Percentiles rank a stretch among this genome's conserved stretches.
Conservation (phyloP, 2,888 invertebrate genomes). For the Ariolimax columbianus region DNA sequence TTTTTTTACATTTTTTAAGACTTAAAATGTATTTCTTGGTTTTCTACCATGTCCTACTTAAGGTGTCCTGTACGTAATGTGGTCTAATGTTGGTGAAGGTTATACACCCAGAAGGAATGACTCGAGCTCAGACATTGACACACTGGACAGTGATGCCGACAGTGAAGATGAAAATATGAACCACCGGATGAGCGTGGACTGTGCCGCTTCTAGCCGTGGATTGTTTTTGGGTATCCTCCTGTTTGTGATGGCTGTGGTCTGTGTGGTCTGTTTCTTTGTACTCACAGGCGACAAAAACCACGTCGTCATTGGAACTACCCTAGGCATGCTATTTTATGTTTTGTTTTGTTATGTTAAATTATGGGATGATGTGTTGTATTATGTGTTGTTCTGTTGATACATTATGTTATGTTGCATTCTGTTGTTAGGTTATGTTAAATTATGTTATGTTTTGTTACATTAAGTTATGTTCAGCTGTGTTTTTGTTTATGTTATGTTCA, state of each 20-base stretch:
- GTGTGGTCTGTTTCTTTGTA: slow-evolving; percentile 94
- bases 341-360: not conserved
- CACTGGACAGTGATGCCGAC: slow-evolving; percentile 6
- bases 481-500: no score
- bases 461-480: no score
- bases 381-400: no score
- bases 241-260: slow-evolving; percentile 82
- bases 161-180: slow-evolving; percentile 45
- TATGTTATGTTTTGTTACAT: no score
- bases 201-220: slow-evolving; percentile 93
- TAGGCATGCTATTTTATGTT: slow-evolving; percentile 81
- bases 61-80: slow-evolving; percentile 95
- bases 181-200: slow-evolving; percentile 83
- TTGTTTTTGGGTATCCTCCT: slow-evolving; percentile 85
- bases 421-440: no score
- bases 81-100: slow-evolving; percentile 86
- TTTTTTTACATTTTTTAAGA: no score
- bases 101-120: not conserved
- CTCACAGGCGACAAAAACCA: slow-evolving; percentile 86
- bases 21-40: no score
- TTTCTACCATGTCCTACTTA: not conserved
- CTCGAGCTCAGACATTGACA: slow-evolving; percentile 25
- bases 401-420: no score
- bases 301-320: slow-evolving; percentile 90
- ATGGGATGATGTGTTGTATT: not conserved